These are phyloP conservation scores for Anhinga anhinga DNA, from an alignment of 2,113 vertebrate species.

Conservation along the genomic window DNA sequence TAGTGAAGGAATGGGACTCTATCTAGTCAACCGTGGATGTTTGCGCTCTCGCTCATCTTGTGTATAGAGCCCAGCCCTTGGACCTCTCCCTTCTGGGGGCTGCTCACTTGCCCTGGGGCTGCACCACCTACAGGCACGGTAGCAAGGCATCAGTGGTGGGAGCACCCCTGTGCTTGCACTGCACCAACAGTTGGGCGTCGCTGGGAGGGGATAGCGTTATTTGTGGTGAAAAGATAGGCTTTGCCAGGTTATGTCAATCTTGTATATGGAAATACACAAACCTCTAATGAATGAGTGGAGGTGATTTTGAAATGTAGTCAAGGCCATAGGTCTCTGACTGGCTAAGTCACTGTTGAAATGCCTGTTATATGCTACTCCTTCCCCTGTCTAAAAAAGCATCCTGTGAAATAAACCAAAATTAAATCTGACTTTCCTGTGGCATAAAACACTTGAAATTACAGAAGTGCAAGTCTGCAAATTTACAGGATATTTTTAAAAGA, in stretches of 20 bases:
- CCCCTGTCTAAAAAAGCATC: neutral
- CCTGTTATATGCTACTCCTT: neutral
- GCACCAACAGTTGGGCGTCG: accelerated
- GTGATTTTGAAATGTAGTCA: neutral
- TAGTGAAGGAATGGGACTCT: neutral
- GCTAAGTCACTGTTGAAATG: neutral
- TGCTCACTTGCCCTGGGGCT: neutral
- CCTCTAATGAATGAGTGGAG: neutral
- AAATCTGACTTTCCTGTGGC: neutral
- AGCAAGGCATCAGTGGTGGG: neutral
- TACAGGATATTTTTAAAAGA: neutral
- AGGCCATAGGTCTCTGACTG: neutral
- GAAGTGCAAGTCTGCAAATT: neutral
- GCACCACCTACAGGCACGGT: neutral
- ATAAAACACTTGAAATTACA: neutral
- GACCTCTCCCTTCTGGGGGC: neutral
- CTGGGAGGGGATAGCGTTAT: neutral
- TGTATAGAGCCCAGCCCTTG: neutral
- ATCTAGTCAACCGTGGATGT: neutral
- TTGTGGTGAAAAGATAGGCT: neutral
- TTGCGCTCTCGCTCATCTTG: neutral
- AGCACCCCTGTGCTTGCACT: neutral
- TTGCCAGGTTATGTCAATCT: neutral
- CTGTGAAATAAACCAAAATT: neutral
- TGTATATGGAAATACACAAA: neutral